A percentile compares a stretch with the other conserved stretches of the same genome.
Conservation (phyloP, 2,888 invertebrate species). For the Vanessa cardui region DNA sequence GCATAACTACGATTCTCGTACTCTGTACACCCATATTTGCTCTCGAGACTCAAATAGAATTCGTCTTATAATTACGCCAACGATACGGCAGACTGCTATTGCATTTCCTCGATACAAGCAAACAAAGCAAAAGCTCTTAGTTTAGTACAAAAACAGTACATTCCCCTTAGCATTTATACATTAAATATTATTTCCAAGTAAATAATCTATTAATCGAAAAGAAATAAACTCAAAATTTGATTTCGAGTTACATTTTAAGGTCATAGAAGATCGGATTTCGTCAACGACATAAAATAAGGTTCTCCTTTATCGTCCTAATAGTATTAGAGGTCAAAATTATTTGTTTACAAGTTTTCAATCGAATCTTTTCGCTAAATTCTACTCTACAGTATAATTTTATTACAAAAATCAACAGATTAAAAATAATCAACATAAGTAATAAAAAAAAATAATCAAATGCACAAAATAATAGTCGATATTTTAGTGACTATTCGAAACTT, state of each 20-base stretch:
- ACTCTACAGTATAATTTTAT: not conserved
- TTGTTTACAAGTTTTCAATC: too few relatives aligned
- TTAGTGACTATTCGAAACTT: too few relatives aligned
- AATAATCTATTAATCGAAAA: not conserved
- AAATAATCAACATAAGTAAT: not conserved
- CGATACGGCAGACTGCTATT: not conserved
- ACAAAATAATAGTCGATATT: too few relatives aligned
- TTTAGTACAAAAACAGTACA: not conserved
- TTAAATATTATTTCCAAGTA: too few relatives aligned
- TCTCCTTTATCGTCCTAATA: too few relatives aligned
- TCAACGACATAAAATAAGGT: not conserved
- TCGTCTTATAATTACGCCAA: not conserved
- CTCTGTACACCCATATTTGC: too few relatives aligned
- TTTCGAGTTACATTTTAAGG: not conserved
- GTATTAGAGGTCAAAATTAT: too few relatives aligned
- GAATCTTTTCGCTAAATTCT: not conserved
- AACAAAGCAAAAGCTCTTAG: not conserved
- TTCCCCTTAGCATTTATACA: not conserved
- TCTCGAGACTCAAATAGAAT: too few relatives aligned
- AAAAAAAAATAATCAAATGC: too few relatives aligned
- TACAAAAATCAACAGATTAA: constrained; percentile 3
- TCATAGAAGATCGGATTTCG: not conserved
- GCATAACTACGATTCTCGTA: not conserved
- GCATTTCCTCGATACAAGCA: not conserved
- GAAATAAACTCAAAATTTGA: not conserved